Conservation (phyloP, 2,113 vertebrate species). For the Clarias gariepinus region DNA sequence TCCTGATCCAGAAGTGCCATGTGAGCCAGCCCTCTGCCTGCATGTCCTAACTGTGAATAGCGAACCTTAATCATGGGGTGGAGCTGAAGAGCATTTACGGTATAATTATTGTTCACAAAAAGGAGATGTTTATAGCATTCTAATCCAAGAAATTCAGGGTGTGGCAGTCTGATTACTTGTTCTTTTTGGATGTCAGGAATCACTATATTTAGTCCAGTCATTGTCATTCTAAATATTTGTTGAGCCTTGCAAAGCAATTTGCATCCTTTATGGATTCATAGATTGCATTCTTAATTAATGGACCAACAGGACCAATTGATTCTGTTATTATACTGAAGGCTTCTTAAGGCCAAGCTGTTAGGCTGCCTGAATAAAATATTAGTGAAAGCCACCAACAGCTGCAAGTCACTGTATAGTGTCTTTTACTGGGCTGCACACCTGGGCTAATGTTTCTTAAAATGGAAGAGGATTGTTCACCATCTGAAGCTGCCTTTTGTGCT, state of each 20-base stretch:
- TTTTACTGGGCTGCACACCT: not conserved
- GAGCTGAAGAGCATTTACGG: not conserved
- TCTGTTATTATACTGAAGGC: not conserved
- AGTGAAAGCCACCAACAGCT: not conserved
- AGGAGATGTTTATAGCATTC: slow-evolving; percentile 15
- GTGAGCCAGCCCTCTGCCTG: not conserved
- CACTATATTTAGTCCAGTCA: slow-evolving; percentile 20
- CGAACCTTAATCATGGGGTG: slow-evolving; percentile 31
- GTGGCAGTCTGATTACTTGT: not conserved
- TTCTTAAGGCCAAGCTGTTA: not conserved
- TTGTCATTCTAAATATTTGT: slow-evolving; percentile 30
- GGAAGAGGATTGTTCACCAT: not conserved
- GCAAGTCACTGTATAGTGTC: not conserved
- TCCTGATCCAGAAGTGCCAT: slow-evolving; percentile 30
- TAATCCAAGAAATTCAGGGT: slow-evolving; percentile 11
- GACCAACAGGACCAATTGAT: not conserved
- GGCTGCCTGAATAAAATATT: not conserved
- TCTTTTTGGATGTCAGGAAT: not conserved
- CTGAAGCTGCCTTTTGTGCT: not conserved
- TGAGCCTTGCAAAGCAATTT: slow-evolving; percentile 36
- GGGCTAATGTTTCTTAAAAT: not conserved
- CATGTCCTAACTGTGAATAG: slow-evolving; percentile 44
- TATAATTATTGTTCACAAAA: slow-evolving; percentile 33
- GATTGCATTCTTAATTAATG: slow-evolving; percentile 8
- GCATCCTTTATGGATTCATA: slow-evolving; percentile 19